A percentile compares a stretch with the other conserved stretches of the same genome.
Conservation (phyloP, 1,140 invertebrate genomes). For the Ladona fulva region DNA sequence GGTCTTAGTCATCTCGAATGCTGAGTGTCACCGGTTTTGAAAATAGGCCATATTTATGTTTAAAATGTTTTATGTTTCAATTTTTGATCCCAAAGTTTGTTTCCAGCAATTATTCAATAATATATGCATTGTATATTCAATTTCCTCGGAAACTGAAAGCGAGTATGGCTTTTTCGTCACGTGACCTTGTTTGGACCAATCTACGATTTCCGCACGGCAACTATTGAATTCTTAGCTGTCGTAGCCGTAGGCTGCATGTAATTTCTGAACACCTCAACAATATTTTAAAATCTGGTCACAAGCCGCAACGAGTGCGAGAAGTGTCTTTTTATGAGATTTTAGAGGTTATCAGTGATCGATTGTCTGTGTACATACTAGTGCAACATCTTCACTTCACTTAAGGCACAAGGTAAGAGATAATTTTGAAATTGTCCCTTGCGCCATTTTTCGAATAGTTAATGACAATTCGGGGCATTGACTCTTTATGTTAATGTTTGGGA, state of each 20-base stretch:
- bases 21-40: too few relatives aligned
- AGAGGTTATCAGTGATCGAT: neutral
- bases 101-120: too few relatives aligned
- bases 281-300: neutral
- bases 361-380: neutral
- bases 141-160: neutral
- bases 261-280: neutral
- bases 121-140: too few relatives aligned
- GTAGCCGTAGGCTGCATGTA: neutral
- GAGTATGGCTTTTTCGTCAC: neutral
- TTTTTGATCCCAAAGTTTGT: too few relatives aligned
- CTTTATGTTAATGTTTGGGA: neutral
- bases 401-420: neutral
- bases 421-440: neutral
- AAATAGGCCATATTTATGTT: too few relatives aligned
- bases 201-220: neutral
- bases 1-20: too few relatives aligned
- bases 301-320: neutral
- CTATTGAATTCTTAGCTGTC: neutral
- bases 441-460: constrained; percentile 10
- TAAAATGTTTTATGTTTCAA: too few relatives aligned
- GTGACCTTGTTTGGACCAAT: neutral
- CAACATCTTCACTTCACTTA: neutral
- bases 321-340: neutral
- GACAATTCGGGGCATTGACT: constrained; percentile 3